A percentile compares a stretch with the other conserved stretches of the same genome.
These are phyloP conservation scores for Neolamprologus variostigma DNA, from an alignment of 2,113 vertebrate species.

Conservation along the genomic window DNA sequence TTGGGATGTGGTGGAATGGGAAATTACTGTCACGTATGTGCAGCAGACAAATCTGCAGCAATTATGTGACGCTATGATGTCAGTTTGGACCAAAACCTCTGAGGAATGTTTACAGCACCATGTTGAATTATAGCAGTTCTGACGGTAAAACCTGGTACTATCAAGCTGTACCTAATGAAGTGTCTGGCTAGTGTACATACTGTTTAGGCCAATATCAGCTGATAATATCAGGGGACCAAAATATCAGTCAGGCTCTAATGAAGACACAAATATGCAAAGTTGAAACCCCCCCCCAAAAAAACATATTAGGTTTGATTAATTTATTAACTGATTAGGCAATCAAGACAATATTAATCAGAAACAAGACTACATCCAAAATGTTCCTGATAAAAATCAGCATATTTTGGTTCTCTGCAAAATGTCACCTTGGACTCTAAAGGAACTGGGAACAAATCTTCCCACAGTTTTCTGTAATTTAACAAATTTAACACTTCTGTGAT, in stretches of 20 bases:
- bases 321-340: neutral
- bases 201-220: neutral
- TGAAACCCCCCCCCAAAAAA: neutral
- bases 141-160: neutral
- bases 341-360: neutral
- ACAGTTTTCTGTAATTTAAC: neutral
- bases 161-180: neutral
- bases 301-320: neutral
- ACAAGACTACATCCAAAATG: neutral
- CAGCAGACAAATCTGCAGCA: neutral
- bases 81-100: neutral
- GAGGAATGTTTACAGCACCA: neutral
- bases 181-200: neutral
- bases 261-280: neutral
- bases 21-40: neutral
- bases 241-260: neutral
- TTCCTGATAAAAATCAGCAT: neutral
- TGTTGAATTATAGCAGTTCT: neutral
- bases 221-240: neutral
- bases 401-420: neutral
- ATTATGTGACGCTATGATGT: neutral
- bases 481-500: neutral
- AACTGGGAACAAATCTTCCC: neutral
- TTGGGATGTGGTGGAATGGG: neutral
- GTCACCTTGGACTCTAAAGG: neutral